phyloP scores from a whole-genome alignment of 1,140 invertebrate genomes.

The Diachasmimorpha longicaudata region DNA sequence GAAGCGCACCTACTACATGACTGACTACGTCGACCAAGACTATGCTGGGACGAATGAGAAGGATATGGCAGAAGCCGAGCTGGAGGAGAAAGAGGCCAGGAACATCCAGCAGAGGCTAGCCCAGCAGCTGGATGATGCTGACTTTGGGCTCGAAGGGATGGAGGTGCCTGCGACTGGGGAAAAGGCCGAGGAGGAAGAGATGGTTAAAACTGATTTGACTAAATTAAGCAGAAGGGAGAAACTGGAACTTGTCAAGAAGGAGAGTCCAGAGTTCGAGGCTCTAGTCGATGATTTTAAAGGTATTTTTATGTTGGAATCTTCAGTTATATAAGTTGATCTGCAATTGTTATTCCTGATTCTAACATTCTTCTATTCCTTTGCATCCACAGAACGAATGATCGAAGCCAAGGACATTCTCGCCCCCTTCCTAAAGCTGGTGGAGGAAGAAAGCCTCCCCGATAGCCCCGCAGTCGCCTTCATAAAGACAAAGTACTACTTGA shows the following conservation, averaged over 20 bases:
- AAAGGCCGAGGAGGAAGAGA: constrained; percentile 56
- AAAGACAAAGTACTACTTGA: constrained; percentile 72
- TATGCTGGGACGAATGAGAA: constrained; percentile 72
- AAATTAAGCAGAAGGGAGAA: constrained; percentile 79
- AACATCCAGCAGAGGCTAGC: constrained; percentile 79
- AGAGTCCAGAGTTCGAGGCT: constrained; percentile 82
- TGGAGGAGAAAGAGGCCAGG: constrained; percentile 86
- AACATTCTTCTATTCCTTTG: not conserved
- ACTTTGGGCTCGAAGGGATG: constrained; percentile 78
- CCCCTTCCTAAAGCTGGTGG: constrained; percentile 72
- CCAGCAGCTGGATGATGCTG: constrained; percentile 80
- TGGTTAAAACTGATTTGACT: constrained; percentile 75
- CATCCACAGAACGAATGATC: constrained; percentile 60
- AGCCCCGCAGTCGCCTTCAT: constrained; percentile 72
- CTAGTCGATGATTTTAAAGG: constrained; percentile 80
- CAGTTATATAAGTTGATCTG: too few relatives aligned
- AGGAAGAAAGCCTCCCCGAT: constrained; percentile 64
- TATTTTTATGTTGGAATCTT: too few relatives aligned
- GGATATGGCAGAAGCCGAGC: constrained; percentile 75
- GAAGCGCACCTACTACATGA: constrained; percentile 79
- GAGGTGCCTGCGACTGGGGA: constrained; percentile 45
- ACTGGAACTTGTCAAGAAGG: constrained; percentile 76
- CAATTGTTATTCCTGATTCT: not conserved
- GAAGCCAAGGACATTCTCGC: constrained; percentile 70
- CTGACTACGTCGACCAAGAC: constrained; percentile 88